Evolutionary conservation across 1,140 invertebrate species (phyloP), one percentile per base, ranked within the genome.

Genomic region (Rhopalosiphum padi): DNA sequence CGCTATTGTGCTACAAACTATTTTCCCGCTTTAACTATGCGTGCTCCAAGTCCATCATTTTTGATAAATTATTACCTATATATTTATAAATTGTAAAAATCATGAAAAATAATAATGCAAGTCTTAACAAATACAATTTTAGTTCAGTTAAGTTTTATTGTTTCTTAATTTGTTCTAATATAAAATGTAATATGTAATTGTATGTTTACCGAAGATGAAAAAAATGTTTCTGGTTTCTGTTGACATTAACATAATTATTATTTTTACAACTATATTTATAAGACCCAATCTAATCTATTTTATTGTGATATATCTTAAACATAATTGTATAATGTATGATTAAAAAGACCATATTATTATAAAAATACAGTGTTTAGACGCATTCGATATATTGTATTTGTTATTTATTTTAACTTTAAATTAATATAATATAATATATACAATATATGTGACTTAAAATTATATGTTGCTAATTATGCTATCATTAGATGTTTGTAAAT

Each of bases 221-320:
- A 91, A 25, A 53, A 60, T 21, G 53, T 90, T 90, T 90, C n/a
- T 53, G 48, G 87, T 89, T 89, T 53, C 15, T n/a, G 89, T 90
- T 60, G 37, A 60, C 37, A 68, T 90, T 60, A 68, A 68, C 25
- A 43, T 90, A 55, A 90, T 68, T 93, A 93, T 53, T 93, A 93
- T 83, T 93, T 93, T 86, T 85, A 86, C 77, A 86, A 51, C 23
- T 93, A 48, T n/a, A 48, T 43, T n/a, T 91, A 37, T 85, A 86
- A 86, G 82, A 86, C 82, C 82, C 51, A 37, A 55, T 93, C 82
- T 93, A 86, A 93, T 93, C 91, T 93, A 37, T 93, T 93, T 83
- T 93, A 86, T 93, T 93, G 91, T 93, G 91, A 93, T 93, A 93
- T 93, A 93, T 93, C 35, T 93, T 86, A 93, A 93, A 86, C 35